Percentiles rank a stretch among this genome's conserved stretches.
Conservation (phyloP, 2,888 invertebrate genomes). For the Cremastinae sp. region DNA sequence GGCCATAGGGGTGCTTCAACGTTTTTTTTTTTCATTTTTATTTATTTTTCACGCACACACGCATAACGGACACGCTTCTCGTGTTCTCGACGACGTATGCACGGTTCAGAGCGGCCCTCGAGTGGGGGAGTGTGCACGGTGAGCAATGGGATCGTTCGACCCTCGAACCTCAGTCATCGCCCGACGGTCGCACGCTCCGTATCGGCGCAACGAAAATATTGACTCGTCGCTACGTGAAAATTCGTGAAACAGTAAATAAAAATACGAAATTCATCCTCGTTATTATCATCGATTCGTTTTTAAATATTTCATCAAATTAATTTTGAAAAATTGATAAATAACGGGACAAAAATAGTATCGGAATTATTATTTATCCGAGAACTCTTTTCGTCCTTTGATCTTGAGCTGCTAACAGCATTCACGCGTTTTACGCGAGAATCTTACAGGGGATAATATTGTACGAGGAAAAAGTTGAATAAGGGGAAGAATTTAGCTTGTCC, state of each 20-base stretch:
- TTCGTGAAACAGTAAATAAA: slow-evolving; percentile 67
- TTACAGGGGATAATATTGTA: no score
- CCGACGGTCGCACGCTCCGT: slow-evolving; percentile 71
- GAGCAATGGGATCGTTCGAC: slow-evolving; percentile 73
- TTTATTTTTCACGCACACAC: slow-evolving; percentile 37
- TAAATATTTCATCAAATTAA: no score
- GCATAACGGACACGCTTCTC: slow-evolving; percentile 39
- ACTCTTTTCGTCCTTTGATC: no score
- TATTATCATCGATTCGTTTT: no score
- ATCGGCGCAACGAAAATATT: slow-evolving; percentile 30
- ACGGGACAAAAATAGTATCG: no score
- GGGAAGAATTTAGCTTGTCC: slow-evolving; percentile 11
- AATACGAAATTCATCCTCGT: background rate
- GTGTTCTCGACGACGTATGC: slow-evolving; percentile 33
- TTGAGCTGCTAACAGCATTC: no score
- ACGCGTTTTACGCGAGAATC: no score
- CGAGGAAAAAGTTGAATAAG: slow-evolving; percentile 7
- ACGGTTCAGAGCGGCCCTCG: slow-evolving; percentile 27
- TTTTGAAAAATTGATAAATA: no score
- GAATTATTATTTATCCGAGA: no score
- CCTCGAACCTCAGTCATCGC: slow-evolving; percentile 71
- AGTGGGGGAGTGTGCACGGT: slow-evolving; percentile 68
- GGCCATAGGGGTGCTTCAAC: slow-evolving; percentile 57
- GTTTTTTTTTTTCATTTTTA: slow-evolving; percentile 31
- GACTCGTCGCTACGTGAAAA: background rate